These are phyloP conservation scores for Exocentrus adspersus DNA, from an alignment of 2,888 invertebrate genomes.

Conservation along the genomic window DNA sequence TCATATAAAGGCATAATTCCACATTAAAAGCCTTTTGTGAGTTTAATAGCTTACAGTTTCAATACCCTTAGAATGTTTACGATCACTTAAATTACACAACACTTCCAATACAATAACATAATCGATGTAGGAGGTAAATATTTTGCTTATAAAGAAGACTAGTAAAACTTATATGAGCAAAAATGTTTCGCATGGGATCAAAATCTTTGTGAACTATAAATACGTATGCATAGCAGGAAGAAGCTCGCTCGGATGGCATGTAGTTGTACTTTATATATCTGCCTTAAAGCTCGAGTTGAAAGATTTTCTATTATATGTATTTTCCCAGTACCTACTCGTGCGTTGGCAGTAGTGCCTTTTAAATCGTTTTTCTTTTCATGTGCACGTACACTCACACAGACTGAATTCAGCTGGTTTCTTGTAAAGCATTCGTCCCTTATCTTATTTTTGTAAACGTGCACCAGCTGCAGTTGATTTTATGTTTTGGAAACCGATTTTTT, in stretches of 20 bases:
- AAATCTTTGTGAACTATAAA: constrained; percentile 10
- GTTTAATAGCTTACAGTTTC: too few species aligned
- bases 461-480: too few species aligned
- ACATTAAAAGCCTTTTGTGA: too few species aligned
- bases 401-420: neutral
- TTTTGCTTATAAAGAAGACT: too few species aligned
- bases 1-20: too few species aligned
- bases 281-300: constrained; percentile 1
- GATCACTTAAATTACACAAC: too few species aligned
- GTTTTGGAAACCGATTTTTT: too few species aligned
- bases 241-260: constrained; percentile 7
- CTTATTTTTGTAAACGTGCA: neutral
- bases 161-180: too few species aligned
- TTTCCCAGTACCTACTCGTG: constrained; percentile 4
- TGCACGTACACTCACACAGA: neutral
- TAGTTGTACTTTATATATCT: constrained; percentile 3
- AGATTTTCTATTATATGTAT: constrained; percentile 12
- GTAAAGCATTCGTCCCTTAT: neutral
- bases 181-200: neutral
- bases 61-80: too few species aligned
- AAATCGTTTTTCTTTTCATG: neutral
- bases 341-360: constrained; percentile 1
- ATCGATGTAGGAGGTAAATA: too few species aligned
- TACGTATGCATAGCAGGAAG: constrained; percentile 18
- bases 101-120: too few species aligned